These are phyloP conservation scores for Sternarchorhynchus goeldii DNA, from an alignment of 2,797 vertebrate genomes.

Conservation along the genomic window DNA sequence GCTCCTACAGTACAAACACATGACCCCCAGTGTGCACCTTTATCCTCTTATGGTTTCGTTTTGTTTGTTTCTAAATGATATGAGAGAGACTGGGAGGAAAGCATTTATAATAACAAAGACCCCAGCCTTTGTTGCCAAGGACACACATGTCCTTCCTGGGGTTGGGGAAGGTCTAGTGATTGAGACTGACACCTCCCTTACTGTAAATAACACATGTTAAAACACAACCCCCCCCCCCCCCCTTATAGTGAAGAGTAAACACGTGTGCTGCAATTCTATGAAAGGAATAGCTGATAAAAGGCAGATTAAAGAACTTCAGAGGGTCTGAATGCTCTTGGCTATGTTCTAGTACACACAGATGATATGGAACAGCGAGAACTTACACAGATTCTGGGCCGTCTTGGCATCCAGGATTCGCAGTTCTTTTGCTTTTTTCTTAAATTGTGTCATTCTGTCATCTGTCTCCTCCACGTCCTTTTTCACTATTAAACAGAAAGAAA, in stretches of 20 bases:
- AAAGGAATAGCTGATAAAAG: not conserved
- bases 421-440: conserved; percentile 94
- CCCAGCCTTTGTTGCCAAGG: conserved; percentile 42
- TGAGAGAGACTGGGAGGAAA: conserved; percentile 45
- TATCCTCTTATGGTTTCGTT: conserved; percentile 42
- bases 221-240: not conserved
- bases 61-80: conserved; percentile 51
- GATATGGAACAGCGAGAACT: conserved; percentile 65
- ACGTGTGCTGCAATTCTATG: not conserved
- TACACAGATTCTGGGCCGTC: conserved; percentile 96
- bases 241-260: not conserved
- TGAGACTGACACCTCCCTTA: not conserved
- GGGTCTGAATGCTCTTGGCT: conserved; percentile 8
- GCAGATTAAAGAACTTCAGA: not conserved
- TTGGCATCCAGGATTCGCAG: conserved; percentile 91
- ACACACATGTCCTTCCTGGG: conserved; percentile 43
- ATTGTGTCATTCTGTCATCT: conserved; percentile 78
- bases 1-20: conserved; percentile 45
- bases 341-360: conserved; percentile 15
- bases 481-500: conserved; percentile 69
- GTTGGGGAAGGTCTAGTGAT: conserved; percentile 20
- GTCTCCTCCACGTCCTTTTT: conserved; percentile 81
- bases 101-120: conserved; percentile 47
- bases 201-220: not conserved
- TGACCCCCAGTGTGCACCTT: conserved; percentile 33